Percentiles rank a stretch among this genome's conserved stretches.
Evolutionary conservation across 2,113 vertebrate species (phyloP).

Genomic region (Gobiocypris rarus): DNA sequence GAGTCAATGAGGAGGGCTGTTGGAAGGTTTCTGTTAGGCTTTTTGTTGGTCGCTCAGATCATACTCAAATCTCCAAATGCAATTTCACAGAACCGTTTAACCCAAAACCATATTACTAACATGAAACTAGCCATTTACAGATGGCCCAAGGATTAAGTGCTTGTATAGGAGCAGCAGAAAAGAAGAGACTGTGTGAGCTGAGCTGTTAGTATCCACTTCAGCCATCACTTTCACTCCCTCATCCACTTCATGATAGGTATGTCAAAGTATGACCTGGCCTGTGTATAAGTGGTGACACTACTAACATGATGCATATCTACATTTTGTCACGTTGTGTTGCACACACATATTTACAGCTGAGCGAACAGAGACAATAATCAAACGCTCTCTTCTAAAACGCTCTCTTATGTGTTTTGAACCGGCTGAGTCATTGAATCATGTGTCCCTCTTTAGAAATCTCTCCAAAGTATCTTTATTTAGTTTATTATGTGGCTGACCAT

Average conservation of each 20-base stretch:
- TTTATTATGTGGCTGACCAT: too few species aligned
- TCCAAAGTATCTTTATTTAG: too few species aligned
- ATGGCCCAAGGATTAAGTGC: slow-evolving; percentile 29
- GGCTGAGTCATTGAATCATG: too few species aligned
- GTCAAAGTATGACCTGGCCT: background rate
- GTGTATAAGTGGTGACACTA: background rate
- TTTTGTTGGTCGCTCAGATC: slow-evolving; percentile 20
- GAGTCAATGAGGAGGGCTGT: slow-evolving; percentile 7
- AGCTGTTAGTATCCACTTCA: background rate
- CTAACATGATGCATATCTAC: background rate
- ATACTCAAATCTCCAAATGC: slow-evolving; percentile 13
- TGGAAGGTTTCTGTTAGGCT: background rate
- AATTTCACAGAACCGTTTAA: slow-evolving; percentile 10
- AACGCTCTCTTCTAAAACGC: background rate
- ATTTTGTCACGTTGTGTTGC: background rate
- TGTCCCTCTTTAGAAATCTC: too few species aligned
- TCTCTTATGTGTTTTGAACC: background rate
- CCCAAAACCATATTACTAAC: slow-evolving; percentile 21
- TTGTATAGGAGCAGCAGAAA: slow-evolving; percentile 10
- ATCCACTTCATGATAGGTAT: slow-evolving; percentile 20
- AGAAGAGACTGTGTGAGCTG: background rate
- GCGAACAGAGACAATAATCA: background rate
- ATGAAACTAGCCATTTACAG: slow-evolving; percentile 15
- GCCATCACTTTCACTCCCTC: slow-evolving; percentile 21
- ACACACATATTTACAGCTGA: background rate